Percentiles rank a stretch among this genome's conserved stretches.
These are phyloP conservation scores for Plecotus auritus DNA, from an alignment of 2,113 vertebrate genomes.

Conservation along the genomic window DNA sequence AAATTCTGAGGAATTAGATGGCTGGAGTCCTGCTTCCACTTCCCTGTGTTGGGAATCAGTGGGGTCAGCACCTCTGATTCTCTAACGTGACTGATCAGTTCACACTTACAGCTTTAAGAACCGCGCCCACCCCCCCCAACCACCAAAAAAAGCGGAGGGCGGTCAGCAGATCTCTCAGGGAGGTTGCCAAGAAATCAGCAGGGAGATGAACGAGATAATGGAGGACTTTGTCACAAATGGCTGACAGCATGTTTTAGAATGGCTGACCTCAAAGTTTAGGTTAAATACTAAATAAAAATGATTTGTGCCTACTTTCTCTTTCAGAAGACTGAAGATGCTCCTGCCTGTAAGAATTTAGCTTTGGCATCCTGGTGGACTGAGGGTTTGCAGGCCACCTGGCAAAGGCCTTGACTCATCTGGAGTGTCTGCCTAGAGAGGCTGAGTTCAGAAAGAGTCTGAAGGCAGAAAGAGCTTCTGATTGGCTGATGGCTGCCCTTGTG, in stretches of 20 bases:
- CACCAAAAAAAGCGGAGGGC: neutral
- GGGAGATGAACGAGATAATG: neutral
- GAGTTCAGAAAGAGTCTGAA: slow-evolving; percentile 7
- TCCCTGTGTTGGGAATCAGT: neutral
- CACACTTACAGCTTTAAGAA: neutral
- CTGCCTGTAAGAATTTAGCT: neutral
- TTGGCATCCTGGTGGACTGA: neutral
- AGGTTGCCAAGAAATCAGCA: neutral
- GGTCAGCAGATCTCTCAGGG: neutral
- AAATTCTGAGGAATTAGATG: neutral
- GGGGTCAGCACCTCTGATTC: neutral
- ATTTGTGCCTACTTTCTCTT: neutral
- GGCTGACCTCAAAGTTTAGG: neutral
- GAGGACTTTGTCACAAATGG: neutral
- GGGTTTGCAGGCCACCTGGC: neutral
- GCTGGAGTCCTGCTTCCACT: neutral
- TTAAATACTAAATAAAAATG: slow-evolving; percentile 1
- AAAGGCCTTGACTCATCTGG: neutral
- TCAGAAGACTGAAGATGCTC: neutral
- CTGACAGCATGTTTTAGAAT: neutral
- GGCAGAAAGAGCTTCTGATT: neutral
- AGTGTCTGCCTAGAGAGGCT: neutral
- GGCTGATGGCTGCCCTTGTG: neutral
- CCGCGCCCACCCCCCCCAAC: neutral
- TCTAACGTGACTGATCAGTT: neutral